These are phyloP conservation scores for Drosophila parabipectinata DNA, from an alignment of 1,140 invertebrate species.

Conservation along the genomic window DNA sequence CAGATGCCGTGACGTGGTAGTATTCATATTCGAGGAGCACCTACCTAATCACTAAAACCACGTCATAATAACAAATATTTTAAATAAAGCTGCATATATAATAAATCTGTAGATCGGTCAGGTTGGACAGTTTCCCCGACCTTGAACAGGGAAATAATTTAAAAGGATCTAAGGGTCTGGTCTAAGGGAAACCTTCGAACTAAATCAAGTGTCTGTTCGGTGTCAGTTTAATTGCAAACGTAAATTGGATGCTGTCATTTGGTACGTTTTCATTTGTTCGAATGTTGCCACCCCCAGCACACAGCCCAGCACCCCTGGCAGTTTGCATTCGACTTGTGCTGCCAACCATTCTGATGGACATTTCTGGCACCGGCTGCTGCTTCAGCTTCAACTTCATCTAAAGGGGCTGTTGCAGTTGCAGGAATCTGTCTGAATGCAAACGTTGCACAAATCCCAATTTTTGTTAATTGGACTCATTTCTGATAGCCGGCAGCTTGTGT, in stretches of 20 bases:
- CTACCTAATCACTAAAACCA: slow-evolving; percentile 2
- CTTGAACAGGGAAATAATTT: not conserved
- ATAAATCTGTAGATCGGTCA: slow-evolving; percentile 31
- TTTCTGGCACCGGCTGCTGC: slow-evolving; percentile 53
- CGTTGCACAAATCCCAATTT: slow-evolving; percentile 73
- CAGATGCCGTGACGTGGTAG: slow-evolving; percentile 52
- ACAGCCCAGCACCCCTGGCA: slow-evolving; percentile 14
- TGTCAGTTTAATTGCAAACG: slow-evolving; percentile 83
- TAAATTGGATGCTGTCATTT: slow-evolving; percentile 82
- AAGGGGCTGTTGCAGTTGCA: slow-evolving; percentile 1
- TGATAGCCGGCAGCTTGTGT: slow-evolving; percentile 70
- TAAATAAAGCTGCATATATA: slow-evolving; percentile 18
- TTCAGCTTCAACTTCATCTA: slow-evolving; percentile 24
- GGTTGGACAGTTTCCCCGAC: slow-evolving; percentile 22
- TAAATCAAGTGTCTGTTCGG: slow-evolving; percentile 82
- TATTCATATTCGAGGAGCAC: slow-evolving; percentile 20
- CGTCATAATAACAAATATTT: slow-evolving; percentile 28
- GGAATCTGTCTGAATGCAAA: slow-evolving; percentile 53
- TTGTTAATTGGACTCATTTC: slow-evolving; percentile 81
- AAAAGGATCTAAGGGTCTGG: not conserved
- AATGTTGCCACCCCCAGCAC: slow-evolving; percentile 31
- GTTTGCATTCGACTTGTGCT: slow-evolving; percentile 55
- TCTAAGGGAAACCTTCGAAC: slow-evolving; percentile 42
- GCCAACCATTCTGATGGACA: slow-evolving; percentile 63
- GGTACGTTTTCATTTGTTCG: slow-evolving; percentile 76